A percentile compares a stretch with the other conserved stretches of the same genome.
These are phyloP conservation scores for Drosophila paracracens DNA, from an alignment of 2,888 invertebrate species.

Conservation along the genomic window DNA sequence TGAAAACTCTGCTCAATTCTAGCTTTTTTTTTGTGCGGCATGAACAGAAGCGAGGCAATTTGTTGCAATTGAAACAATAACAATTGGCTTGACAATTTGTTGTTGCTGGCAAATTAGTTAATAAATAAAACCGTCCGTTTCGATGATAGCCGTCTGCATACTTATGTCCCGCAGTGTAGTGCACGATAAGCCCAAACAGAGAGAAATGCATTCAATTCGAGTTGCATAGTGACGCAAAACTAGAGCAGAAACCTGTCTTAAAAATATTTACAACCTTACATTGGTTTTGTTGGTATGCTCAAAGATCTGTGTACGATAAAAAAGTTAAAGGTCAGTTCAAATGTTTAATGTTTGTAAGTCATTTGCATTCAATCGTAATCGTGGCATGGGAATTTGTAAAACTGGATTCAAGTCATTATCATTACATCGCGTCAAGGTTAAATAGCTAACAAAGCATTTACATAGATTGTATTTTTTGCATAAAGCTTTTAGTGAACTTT, in stretches of 20 bases:
- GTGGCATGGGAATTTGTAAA: conserved; percentile 47
- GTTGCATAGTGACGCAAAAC: conserved; percentile 34
- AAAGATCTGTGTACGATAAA: conserved; percentile 40
- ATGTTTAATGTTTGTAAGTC: conserved; percentile 30
- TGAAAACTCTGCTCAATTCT: conserved; percentile 34
- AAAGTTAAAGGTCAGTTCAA: conserved; percentile 33
- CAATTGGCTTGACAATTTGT: conserved; percentile 72
- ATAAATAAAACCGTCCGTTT: conserved; percentile 56
- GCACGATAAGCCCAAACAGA: conserved; percentile 30
- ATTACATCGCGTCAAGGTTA: conserved; percentile 30
- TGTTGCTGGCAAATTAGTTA: conserved; percentile 73
- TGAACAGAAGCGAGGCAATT: conserved; percentile 57
- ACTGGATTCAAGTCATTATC: conserved; percentile 22
- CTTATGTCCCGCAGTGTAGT: conserved; percentile 18
- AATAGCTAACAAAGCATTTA: background rate
- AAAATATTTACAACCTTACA: conserved; percentile 22
- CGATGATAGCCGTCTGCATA: conserved; percentile 32
- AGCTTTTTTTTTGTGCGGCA: conserved; percentile 22
- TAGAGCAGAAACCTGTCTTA: background rate
- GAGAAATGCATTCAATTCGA: conserved; percentile 49
- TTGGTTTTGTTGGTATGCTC: conserved; percentile 13
- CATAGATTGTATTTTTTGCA: background rate
- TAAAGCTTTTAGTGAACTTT: background rate
- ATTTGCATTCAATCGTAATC: conserved; percentile 56
- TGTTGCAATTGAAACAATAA: conserved; percentile 81